A percentile compares a stretch with the other conserved stretches of the same genome.
phyloP scores from a whole-genome alignment of 1,140 invertebrate genomes.

The Drosophila nasuta region DNA sequence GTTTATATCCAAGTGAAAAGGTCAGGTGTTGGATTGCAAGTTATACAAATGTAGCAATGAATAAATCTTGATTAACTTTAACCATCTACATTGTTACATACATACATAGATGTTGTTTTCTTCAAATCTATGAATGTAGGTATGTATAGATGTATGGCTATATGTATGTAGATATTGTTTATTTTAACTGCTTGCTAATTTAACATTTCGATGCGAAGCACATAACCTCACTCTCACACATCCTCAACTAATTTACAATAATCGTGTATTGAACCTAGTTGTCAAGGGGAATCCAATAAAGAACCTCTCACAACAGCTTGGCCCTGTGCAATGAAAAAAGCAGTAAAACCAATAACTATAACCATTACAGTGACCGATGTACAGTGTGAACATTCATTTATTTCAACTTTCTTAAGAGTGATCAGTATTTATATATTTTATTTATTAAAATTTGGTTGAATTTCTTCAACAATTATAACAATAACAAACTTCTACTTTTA shows the following conservation, averaged over 20 bases:
- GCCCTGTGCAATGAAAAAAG: constrained; percentile 35
- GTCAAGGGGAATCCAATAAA: constrained; percentile 68
- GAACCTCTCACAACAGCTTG: constrained; percentile 17
- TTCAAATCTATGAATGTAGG: no score
- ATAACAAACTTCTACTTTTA: no score
- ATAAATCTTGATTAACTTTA: not conserved
- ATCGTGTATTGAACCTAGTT: constrained; percentile 74
- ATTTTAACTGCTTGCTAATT: not conserved
- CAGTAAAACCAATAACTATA: not conserved
- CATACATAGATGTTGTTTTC: no score
- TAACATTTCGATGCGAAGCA: constrained; percentile 8
- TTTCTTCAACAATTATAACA: no score
- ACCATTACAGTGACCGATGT: not conserved
- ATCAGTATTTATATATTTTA: no score
- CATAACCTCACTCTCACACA: constrained; percentile 57
- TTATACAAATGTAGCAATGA: constrained; percentile 15
- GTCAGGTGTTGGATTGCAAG: constrained; percentile 33
- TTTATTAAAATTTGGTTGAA: no score
- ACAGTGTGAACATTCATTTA: no score
- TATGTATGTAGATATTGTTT: not conserved
- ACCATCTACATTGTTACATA: no score
- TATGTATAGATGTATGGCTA: no score
- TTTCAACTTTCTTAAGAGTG: no score
- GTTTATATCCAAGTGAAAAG: constrained; percentile 46
- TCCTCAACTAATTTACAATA: constrained; percentile 58